These are phyloP conservation scores for Gorsachius magnificus DNA, from an alignment of 2,797 vertebrate genomes.

Conservation along the genomic window DNA sequence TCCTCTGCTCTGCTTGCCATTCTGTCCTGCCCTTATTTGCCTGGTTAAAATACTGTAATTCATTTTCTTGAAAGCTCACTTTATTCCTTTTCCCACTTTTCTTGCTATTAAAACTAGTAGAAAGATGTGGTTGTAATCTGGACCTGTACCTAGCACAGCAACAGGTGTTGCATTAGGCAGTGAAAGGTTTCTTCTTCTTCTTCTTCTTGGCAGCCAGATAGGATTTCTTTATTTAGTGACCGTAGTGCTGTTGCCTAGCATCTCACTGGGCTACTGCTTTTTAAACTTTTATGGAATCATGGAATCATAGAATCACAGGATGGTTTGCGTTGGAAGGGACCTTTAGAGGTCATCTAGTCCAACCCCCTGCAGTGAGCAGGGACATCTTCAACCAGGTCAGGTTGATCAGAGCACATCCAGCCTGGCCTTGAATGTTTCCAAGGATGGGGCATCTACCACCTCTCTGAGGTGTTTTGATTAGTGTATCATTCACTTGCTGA, in stretches of 20 bases:
- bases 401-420: no score
- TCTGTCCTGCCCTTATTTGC: not conserved
- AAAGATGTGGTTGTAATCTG: not conserved
- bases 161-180: not conserved
- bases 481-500: not conserved
- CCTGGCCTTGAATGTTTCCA: no score
- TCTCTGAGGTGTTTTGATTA: not conserved
- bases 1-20: accelerated
- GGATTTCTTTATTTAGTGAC: not conserved
- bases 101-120: not conserved
- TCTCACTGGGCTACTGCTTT: not conserved
- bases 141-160: not conserved
- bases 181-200: not conserved
- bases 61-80: not conserved
- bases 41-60: not conserved
- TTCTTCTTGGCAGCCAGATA: not conserved
- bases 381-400: no score
- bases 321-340: no score
- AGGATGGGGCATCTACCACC: no score
- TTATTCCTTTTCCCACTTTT: not conserved
- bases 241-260: not conserved
- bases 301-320: no score
- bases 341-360: no score
- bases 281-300: no score
- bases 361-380: no score